Conservation (phyloP, 2,113 vertebrate genomes). For the Callionymus lyra region DNA sequence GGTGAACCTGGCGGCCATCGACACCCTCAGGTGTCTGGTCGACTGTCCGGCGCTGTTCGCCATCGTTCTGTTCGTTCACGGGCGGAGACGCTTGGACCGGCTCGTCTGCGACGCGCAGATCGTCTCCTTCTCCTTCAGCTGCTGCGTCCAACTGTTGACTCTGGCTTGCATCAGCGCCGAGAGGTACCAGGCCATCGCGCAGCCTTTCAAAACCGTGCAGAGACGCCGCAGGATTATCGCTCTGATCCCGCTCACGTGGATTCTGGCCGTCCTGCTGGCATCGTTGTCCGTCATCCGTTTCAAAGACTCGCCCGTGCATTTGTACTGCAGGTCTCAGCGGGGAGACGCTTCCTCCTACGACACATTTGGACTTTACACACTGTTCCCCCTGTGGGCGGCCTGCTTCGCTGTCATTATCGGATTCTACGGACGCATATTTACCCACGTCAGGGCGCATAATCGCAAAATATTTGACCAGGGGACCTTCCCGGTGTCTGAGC, state of each 20-base stretch:
- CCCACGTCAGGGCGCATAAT: conserved; percentile 53
- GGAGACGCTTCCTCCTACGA: conserved; percentile 36
- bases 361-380: conserved; percentile 60
- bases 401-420: conserved; percentile 55
- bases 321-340: conserved; percentile 36
- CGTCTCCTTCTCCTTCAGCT: conserved; percentile 60
- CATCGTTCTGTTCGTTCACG: conserved; percentile 28
- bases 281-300: conserved; percentile 36
- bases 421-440: conserved; percentile 65
- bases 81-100: conserved; percentile 12
- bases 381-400: conserved; percentile 62
- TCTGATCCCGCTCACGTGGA: conserved; percentile 57
- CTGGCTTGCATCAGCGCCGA: conserved; percentile 67
- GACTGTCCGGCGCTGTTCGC: conserved; percentile 63
- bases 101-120: conserved; percentile 53
- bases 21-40: conserved; percentile 49
- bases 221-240: conserved; percentile 37
- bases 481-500: conserved; percentile 3
- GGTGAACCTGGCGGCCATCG: conserved; percentile 61
- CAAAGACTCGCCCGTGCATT: conserved; percentile 51
- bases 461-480: conserved; percentile 68
- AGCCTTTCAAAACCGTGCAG: conserved; percentile 53
- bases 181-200: conserved; percentile 60
- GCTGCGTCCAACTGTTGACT: conserved; percentile 65
- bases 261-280: conserved; percentile 42